Base-by-base conservation (phyloP, 2,888 invertebrate species). In the Falcaria lacertinaria region DNA sequence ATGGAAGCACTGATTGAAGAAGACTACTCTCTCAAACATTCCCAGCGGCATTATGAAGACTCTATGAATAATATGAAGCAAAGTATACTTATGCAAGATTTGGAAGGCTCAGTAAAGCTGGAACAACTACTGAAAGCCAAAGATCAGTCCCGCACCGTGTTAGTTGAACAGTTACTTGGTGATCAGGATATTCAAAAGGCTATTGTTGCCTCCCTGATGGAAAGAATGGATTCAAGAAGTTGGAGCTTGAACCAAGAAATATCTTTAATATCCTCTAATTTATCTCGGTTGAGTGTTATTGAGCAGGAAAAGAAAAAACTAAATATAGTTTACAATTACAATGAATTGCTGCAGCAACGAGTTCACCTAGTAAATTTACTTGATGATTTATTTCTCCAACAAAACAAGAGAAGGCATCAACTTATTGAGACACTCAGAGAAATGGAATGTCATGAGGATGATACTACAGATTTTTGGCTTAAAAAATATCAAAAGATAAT, bases 401-500 rank as follows among this genome's bases (percentile, higher is more conserved):
- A 94, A 74, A 91, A 90, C 57, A 90, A 90, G 53, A 88, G 95
- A 54, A 90, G 93, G 54, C 79, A 90, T 45, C 92, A 95, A 67
- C 80, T 95, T 39, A 76, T 94, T 45, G 90, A 92, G 13, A 94
- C 94, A 0, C 80, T 95, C 62, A 90, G 91, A 60, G 93, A 92
- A 65, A 94, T 96, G 90, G 96, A 97, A 76, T 84, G 55, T 54
- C 84, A 89, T 54, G 87, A 80, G 46, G 81, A 84, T 53, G 80
- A 73, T 39, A 76, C 85, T 1, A 81, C 90, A 57, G 92, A 93
- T 65, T 95, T 94, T 73, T 95, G 95, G 95, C 79, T 95, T 51
- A 90, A 91, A 64, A 96, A 96, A 75, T 97, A 96, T 75, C 97
- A 97, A 75, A 91, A 93, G 54, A 80, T 97, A 34, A 89, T 97